phyloP scores from a whole-genome alignment of 1,140 invertebrate genomes.

The Pantala flavescens region DNA sequence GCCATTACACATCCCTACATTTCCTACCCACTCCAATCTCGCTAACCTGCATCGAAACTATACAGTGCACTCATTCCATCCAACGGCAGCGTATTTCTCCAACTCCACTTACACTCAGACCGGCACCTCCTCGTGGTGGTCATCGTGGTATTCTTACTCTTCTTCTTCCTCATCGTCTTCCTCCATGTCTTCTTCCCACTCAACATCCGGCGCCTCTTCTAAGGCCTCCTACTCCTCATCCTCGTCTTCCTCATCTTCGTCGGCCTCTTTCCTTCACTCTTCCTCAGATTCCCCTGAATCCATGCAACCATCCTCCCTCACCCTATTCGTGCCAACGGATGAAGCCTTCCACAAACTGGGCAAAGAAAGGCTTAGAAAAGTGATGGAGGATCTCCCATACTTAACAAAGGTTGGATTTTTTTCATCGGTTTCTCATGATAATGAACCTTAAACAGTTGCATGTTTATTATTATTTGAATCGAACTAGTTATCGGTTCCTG shows the following conservation, averaged over 20 bases:
- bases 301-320: background rate
- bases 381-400: constrained; percentile 31
- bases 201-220: constrained; percentile 20
- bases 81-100: background rate
- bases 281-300: background rate
- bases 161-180: background rate
- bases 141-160: background rate
- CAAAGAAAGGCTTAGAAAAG: constrained; percentile 24
- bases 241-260: background rate
- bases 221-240: background rate
- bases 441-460: too few species aligned
- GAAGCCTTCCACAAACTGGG: constrained; percentile 33
- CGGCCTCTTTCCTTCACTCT: background rate
- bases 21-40: background rate
- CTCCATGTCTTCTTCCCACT: constrained; percentile 12
- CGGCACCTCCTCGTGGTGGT: background rate
- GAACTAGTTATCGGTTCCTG: too few species aligned
- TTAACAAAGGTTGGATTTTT: constrained; percentile 29
- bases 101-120: background rate
- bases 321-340: constrained; percentile 28
- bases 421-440: background rate
- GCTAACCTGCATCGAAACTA: background rate
- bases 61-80: background rate
- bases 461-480: too few species aligned
- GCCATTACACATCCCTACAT: background rate